Base-by-base conservation (phyloP, 2,797 vertebrate genomes). In the Nannoperca obscura region DNA sequence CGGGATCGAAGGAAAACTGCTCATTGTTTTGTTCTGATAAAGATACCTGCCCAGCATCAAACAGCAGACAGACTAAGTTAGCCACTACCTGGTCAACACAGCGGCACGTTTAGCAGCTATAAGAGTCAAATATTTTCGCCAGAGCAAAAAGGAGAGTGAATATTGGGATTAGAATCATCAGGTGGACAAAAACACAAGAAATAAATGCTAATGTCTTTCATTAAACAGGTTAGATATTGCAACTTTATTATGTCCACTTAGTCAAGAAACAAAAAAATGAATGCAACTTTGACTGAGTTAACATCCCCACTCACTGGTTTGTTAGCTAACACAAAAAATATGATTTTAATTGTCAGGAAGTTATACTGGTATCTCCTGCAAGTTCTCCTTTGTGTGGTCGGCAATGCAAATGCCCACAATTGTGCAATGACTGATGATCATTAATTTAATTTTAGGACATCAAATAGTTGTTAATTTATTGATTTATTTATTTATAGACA, bases 21-120 rank as follows among this genome's bases (percentile, higher is more conserved):
- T 3, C 15, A 36, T 36, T 36, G 34, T 36, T 36, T 36, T 36
- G 34, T 36, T 36, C 20, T 46, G 27, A 57, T 58, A 22, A 17
- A 59, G 14, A 20, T 32, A 30, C 46, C 34, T 46, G 3, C 59
- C 5, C 5, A 49, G n/a, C 50, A 62, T 62, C n/a, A 55, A 64
- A 64, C 40, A 64, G 52, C 38, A 63, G 49, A 50, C n/a, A 14
- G 24, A 47, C 52, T 36, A 15, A 61, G 40, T 62, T 27, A 30
- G 14, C 5, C 4, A 20, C 22, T 30, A 20, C 14, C 14, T 62
- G 22, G 14, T 42, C 8, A 11, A 38, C 14, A 47, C 3, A 44
- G 34, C 9, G 44, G n/a, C 2, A 3, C 36, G 46, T 27, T 61
- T 32, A 32, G 32, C 32, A 32, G 32, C 4, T 32, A 27, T 5